A percentile compares a stretch with the other conserved stretches of the same genome.
These are phyloP conservation scores for Gopherus flavomarginatus DNA, from an alignment of 2,113 vertebrate genomes.

Conservation along the genomic window DNA sequence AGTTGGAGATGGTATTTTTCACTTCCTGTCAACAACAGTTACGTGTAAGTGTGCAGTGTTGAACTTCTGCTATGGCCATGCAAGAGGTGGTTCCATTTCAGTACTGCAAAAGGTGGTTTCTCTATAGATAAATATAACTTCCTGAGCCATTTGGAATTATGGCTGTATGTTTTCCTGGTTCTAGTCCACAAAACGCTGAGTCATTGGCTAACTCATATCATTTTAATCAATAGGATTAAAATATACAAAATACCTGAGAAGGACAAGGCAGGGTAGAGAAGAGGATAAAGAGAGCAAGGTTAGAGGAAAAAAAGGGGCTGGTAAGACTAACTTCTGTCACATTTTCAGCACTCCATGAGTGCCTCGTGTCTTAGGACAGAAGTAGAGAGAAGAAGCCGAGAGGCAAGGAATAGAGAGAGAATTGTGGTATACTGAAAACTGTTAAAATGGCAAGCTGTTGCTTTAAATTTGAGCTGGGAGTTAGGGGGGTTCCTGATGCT, in stretches of 20 bases:
- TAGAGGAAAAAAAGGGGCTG: background rate
- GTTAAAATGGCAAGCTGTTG: background rate
- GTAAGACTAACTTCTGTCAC: background rate
- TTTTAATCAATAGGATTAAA: background rate
- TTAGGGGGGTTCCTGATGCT: background rate
- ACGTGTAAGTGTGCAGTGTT: too few relatives aligned
- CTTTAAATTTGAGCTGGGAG: background rate
- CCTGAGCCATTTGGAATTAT: background rate
- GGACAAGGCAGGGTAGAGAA: background rate
- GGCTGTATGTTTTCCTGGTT: background rate
- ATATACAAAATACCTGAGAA: background rate
- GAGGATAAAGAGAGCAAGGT: background rate
- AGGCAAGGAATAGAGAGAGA: background rate
- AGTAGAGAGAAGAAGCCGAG: background rate
- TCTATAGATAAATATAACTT: background rate
- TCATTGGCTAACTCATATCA: background rate
- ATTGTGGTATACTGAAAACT: background rate
- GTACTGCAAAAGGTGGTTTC: too few relatives aligned
- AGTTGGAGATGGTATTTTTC: too few relatives aligned
- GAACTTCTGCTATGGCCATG: too few relatives aligned
- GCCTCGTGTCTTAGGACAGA: background rate
- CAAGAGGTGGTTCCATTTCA: too few relatives aligned
- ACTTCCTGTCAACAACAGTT: too few relatives aligned
- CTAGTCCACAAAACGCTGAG: background rate
- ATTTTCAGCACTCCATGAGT: background rate